phyloP scores from a whole-genome alignment of 2,888 invertebrate genomes.

The Hymenopus coronatus region DNA sequence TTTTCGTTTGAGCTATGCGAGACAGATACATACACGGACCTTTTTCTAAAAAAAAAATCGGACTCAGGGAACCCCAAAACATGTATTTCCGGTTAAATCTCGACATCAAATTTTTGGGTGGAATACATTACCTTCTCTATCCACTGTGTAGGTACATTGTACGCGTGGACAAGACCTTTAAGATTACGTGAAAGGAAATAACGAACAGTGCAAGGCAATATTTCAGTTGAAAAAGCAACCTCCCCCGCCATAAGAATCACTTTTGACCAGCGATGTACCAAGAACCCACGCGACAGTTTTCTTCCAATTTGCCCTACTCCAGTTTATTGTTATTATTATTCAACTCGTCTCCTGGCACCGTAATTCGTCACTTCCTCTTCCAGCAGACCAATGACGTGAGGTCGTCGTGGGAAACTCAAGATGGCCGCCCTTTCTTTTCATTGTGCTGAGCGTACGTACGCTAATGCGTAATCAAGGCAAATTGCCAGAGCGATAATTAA shows the following conservation, averaged over 20 bases:
- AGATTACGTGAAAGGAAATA: too few species aligned
- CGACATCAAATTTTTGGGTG: too few species aligned
- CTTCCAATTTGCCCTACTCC: background rate
- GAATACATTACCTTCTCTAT: too few species aligned
- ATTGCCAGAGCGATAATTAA: background rate
- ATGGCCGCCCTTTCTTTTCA: background rate
- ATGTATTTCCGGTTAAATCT: too few species aligned
- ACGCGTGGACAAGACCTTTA: too few species aligned
- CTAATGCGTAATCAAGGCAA: background rate
- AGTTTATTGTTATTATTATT: background rate
- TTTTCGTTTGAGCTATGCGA: too few species aligned
- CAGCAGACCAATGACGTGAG: background rate
- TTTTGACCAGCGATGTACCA: background rate
- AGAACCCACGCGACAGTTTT: background rate
- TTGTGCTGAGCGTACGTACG: background rate
- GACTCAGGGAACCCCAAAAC: too few species aligned
- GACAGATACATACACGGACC: too few species aligned
- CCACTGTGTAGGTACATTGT: too few species aligned
- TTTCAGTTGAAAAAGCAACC: too few species aligned
- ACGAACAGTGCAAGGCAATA: too few species aligned
- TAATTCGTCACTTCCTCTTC: background rate
- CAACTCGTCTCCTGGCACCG: background rate
- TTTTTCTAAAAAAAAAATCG: too few species aligned
- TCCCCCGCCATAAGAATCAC: background rate
- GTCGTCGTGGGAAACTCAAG: background rate